phyloP scores from a whole-genome alignment of 2,888 invertebrate species.

The Mimumesa dahlbomi region DNA sequence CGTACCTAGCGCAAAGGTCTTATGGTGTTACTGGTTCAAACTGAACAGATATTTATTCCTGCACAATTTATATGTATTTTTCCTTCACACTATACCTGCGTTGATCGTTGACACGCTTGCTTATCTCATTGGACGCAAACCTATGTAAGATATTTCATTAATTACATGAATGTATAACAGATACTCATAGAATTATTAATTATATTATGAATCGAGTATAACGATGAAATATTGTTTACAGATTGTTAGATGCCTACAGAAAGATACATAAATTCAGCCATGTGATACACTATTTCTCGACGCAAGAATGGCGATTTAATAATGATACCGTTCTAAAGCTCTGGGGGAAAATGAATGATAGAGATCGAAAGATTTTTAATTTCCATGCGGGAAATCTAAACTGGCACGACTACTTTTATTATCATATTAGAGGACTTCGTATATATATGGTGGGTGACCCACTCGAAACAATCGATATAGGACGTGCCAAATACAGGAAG shows the following conservation, averaged over 20 bases:
- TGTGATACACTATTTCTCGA: slow-evolving; percentile 89
- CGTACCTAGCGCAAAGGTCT: slow-evolving; percentile 82
- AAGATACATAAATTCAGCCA: slow-evolving; percentile 87
- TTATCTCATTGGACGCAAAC: slow-evolving; percentile 82
- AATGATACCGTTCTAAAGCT: slow-evolving; percentile 84
- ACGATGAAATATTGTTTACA: slow-evolving; percentile 22
- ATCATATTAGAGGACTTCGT: slow-evolving; percentile 86
- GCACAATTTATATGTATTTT: slow-evolving; percentile 81
- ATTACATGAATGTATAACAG: too few relatives aligned
- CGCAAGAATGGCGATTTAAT: slow-evolving; percentile 87
- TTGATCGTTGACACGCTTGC: slow-evolving; percentile 82
- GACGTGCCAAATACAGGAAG: slow-evolving; percentile 79
- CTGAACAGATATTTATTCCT: slow-evolving; percentile 82
- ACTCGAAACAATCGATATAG: slow-evolving; percentile 85
- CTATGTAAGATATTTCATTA: slow-evolving; percentile 81
- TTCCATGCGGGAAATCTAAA: slow-evolving; percentile 86
- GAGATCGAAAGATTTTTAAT: slow-evolving; percentile 85
- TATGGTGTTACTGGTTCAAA: slow-evolving; percentile 85
- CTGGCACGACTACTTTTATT: slow-evolving; percentile 87
- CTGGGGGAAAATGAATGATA: slow-evolving; percentile 82
- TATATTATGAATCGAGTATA: neutral
- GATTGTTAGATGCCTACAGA: slow-evolving; percentile 85
- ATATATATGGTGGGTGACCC: slow-evolving; percentile 90
- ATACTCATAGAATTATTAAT: too few relatives aligned
- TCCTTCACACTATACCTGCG: slow-evolving; percentile 84